Evolutionary conservation across 1,140 invertebrate species (phyloP), one percentile per base, ranked within the genome.

Genomic region (Daktulosphaira vitifoliae): DNA sequence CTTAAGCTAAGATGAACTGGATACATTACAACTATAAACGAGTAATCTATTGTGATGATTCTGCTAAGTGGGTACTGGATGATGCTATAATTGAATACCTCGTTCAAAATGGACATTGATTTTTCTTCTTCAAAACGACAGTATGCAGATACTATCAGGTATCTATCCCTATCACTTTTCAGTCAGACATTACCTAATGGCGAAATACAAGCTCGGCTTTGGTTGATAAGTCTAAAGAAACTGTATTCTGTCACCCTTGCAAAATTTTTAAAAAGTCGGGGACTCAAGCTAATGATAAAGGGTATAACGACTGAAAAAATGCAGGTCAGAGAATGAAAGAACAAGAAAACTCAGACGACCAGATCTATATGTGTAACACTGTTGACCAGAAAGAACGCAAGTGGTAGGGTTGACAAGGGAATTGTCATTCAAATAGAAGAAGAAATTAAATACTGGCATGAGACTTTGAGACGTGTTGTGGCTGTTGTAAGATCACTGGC

Each of bases 241-340:
- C 46, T 38, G 59, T 71, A 25, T 73, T 68, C 59, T 73, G 71
- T 65, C 68, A 15, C 48, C 46, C 69, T 48, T 73, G 71, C 65
- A 52, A 66, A 39, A 49, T 71, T 42, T 73, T 72, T 68, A 51
- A 26, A 51, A 59, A n/a, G n/a, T n/a, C n/a, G n/a, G n/a, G n/a
- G n/a, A n/a, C n/a, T n/a, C n/a, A n/a, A n/a, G n/a, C n/a, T n/a
- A n/a, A n/a, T n/a, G n/a, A n/a, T n/a, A 66, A 68, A 69, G 71
- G 71, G 42, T 71, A 71, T 48, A 70, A 68, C 46, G 71, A 72
- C 66, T 71, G 70, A 68, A 70, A 70, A 68, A 71, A 72, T 66
- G 68, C 65, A 18, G 42, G 49, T 25, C 48, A 22, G 53, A 62
- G 66, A 42, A 65, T 71, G 38, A 13, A 33, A 33, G 33, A 50